Conservation (phyloP, 2,797 vertebrate genomes). For the Morelia viridis region DNA sequence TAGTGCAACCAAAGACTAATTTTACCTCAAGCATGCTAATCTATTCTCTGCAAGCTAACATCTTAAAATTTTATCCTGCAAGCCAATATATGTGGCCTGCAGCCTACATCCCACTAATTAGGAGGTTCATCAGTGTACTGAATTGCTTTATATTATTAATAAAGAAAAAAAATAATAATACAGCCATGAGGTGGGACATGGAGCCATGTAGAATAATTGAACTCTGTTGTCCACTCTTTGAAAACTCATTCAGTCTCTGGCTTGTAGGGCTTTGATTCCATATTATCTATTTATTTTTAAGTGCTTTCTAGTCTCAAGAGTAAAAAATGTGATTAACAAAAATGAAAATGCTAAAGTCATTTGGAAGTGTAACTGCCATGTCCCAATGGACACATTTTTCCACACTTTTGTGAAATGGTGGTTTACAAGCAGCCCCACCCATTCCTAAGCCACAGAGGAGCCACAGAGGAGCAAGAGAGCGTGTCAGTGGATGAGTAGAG, state of each 20-base stretch:
- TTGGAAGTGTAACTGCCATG: not conserved
- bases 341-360: not conserved
- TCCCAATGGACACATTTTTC: not conserved
- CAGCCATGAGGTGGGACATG: not conserved
- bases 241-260: not conserved
- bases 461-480: not conserved
- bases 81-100: not conserved
- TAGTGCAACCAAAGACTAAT: not conserved
- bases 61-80: not conserved
- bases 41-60: not conserved
- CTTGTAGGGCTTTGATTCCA: not conserved
- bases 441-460: not conserved
- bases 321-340: not conserved
- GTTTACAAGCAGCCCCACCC: not conserved
- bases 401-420: not conserved
- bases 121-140: not conserved
- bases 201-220: not conserved
- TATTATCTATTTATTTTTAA: not conserved
- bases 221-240: not conserved
- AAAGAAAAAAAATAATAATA: not conserved
- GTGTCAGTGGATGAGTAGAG: not conserved
- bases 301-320: not conserved
- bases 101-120: not conserved
- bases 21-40: not conserved
- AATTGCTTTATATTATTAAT: not conserved